Conservation (phyloP, 2,888 invertebrate species). For the Cancer borealis region DNA sequence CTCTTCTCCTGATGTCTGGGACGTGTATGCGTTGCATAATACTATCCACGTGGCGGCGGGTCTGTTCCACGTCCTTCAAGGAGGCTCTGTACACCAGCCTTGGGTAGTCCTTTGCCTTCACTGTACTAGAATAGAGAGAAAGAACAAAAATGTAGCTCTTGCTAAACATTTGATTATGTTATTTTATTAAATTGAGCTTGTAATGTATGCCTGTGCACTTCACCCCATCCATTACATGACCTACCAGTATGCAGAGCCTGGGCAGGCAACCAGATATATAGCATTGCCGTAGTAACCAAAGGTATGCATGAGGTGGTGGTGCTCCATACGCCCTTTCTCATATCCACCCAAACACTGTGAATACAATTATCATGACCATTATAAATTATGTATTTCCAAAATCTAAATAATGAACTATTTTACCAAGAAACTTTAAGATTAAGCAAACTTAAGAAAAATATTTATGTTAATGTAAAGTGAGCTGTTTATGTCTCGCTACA, state of each 20-base stretch:
- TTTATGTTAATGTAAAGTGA: too few relatives aligned
- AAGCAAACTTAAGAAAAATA: too few relatives aligned
- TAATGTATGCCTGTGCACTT: background rate
- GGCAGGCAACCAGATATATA: constrained; percentile 71
- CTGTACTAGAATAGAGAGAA: constrained; percentile 43
- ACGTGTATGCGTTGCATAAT: background rate
- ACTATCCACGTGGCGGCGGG: constrained; percentile 43
- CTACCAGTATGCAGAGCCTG: constrained; percentile 72
- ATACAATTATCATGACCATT: too few relatives aligned
- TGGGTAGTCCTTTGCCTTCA: constrained; percentile 57
- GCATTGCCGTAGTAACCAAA: constrained; percentile 65
- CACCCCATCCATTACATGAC: background rate
- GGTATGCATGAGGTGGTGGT: constrained; percentile 67
- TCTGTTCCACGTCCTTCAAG: background rate
- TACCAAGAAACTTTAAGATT: too few relatives aligned
- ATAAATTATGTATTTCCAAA: too few relatives aligned
- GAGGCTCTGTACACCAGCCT: constrained; percentile 53
- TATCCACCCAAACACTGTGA: constrained; percentile 72
- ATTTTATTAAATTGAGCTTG: too few relatives aligned
- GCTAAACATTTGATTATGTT: background rate
- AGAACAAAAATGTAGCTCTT: background rate
- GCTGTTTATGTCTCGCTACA: too few relatives aligned
- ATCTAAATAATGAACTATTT: too few relatives aligned
- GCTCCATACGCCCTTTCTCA: constrained; percentile 68
- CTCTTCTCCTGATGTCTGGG: background rate